Evolutionary conservation across 2,888 invertebrate genomes (phyloP).

Genomic region (Oeneis ivallda): DNA sequence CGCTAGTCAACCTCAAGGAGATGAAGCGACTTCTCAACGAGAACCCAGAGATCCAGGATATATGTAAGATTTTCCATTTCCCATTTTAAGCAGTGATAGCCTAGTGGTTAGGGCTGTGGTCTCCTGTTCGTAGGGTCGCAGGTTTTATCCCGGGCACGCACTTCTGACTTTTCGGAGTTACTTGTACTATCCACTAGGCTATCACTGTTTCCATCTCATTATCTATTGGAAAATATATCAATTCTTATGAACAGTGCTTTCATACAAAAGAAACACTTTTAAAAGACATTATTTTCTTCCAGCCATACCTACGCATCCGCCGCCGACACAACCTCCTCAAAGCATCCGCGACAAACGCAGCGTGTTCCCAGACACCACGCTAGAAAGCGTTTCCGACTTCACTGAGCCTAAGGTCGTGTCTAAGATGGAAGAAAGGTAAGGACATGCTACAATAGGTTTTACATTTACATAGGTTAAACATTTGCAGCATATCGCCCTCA

Average conservation of each 20-base stretch:
- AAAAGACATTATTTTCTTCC: constrained; percentile 21
- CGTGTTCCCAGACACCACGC: constrained; percentile 57
- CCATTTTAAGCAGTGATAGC: too few relatives aligned
- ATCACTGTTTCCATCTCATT: too few relatives aligned
- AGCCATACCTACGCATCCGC: constrained; percentile 41
- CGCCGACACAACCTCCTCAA: constrained; percentile 36
- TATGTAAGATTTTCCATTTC: constrained; percentile 47
- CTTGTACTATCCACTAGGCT: too few relatives aligned
- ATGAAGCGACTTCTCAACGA: constrained; percentile 63
- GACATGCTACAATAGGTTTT: background rate
- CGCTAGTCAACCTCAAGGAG: constrained; percentile 56
- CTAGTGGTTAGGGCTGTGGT: too few relatives aligned
- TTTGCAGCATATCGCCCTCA: background rate
- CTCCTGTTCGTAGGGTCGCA: too few relatives aligned
- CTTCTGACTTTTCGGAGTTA: too few relatives aligned
- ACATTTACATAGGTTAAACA: background rate
- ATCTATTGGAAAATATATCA: too few relatives aligned
- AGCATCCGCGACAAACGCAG: constrained; percentile 60
- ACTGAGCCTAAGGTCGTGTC: constrained; percentile 53
- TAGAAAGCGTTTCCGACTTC: constrained; percentile 54
- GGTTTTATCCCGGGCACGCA: too few relatives aligned
- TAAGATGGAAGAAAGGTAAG: constrained; percentile 64
- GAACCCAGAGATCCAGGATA: constrained; percentile 66
- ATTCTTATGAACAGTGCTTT: too few relatives aligned
- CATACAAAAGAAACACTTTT: background rate